phyloP scores from a whole-genome alignment of 2,113 vertebrate genomes.

The Trogon surrucura region DNA sequence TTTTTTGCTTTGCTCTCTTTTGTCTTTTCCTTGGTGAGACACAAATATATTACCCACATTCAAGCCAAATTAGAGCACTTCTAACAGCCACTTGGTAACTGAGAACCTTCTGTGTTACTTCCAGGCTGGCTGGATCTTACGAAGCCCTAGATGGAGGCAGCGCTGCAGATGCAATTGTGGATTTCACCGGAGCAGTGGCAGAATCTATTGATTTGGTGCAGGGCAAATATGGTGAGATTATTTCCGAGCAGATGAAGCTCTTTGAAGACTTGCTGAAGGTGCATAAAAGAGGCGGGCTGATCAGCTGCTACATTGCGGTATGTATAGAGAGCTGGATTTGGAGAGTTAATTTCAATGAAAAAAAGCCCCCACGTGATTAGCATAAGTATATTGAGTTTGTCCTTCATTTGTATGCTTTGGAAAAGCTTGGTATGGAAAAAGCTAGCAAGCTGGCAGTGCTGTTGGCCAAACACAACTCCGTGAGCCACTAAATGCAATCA shows the following conservation, averaged over 20 bases:
- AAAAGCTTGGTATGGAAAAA: neutral
- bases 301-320: conserved; percentile 90
- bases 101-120: neutral
- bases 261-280: conserved; percentile 88
- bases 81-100: neutral
- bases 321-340: neutral
- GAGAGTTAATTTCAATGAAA: neutral
- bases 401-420: neutral
- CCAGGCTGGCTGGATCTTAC: conserved; percentile 89
- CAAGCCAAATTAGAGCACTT: neutral
- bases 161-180: conserved; percentile 91
- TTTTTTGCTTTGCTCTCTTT: neutral
- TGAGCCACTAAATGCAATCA: neutral
- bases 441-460: neutral
- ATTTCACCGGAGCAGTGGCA: conserved; percentile 91
- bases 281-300: conserved; percentile 84
- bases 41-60: neutral
- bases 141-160: conserved; percentile 92
- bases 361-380: neutral
- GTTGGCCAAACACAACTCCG: neutral
- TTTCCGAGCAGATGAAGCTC: conserved; percentile 82
- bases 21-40: neutral
- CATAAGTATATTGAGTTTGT: neutral
- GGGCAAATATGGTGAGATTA: conserved; percentile 77
- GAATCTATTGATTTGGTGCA: conserved; percentile 84